Evolutionary conservation across 2,113 vertebrate species (phyloP).

Genomic region (Stomatorhinus ivindoensis): DNA sequence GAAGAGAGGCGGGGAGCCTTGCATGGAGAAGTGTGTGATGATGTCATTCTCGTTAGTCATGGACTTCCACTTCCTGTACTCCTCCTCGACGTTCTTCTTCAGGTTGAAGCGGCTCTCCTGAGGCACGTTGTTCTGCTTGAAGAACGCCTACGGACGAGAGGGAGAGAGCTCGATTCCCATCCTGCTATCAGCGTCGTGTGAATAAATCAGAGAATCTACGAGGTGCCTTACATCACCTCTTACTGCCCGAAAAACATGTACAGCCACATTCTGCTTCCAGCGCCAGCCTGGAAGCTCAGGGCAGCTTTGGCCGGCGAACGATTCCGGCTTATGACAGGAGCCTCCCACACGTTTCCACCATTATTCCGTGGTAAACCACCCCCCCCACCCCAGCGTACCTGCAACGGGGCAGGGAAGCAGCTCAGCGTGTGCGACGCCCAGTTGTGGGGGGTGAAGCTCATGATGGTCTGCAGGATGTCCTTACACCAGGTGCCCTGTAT

Average conservation of each 20-base stretch:
- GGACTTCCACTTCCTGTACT: conserved; percentile 98
- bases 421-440: conserved; percentile 96
- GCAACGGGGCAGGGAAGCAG: conserved; percentile 92
- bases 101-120: conserved; percentile 97
- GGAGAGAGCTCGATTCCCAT: not conserved
- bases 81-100: conserved; percentile 98
- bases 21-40: conserved; percentile 89
- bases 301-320: not conserved
- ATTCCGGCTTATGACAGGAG: not conserved
- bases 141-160: conserved; percentile 74
- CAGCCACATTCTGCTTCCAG: not conserved
- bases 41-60: conserved; percentile 96
- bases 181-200: not conserved
- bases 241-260: not conserved
- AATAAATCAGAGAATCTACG: not conserved
- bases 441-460: conserved; percentile 96
- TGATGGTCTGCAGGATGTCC: conserved; percentile 97
- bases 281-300: not conserved
- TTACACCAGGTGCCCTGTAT: conserved; percentile 99
- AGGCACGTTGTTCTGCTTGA: conserved; percentile 96
- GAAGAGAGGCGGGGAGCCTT: conserved; percentile 87
- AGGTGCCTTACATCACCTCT: not conserved
- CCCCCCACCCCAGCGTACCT: conserved; percentile 59
- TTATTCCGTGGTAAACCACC: not conserved
- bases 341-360: not conserved